phyloP scores from a whole-genome alignment of 2,888 invertebrate species.

The Epinotia bilunana region DNA sequence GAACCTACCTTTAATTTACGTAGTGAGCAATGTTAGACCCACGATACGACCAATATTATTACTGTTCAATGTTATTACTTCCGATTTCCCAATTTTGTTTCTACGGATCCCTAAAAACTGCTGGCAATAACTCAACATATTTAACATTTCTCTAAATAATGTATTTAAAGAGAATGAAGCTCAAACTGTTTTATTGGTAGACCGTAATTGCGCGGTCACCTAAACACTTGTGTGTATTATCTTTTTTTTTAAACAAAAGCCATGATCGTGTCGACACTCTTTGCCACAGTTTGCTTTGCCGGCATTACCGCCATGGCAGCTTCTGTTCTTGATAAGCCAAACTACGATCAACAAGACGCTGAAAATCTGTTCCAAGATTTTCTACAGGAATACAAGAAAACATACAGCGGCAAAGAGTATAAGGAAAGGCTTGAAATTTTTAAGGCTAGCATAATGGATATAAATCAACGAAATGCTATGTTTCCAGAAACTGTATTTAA shows the following conservation, averaged over 20 bases:
- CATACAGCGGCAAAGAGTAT: constrained; percentile 11
- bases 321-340: not conserved
- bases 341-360: constrained; percentile 7
- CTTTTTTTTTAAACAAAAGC: not conserved
- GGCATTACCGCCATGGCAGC: not conserved
- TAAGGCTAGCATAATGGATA: constrained; percentile 2
- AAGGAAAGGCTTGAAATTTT: constrained; percentile 17
- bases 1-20: too few relatives aligned
- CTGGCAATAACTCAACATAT: too few relatives aligned
- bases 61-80: too few relatives aligned
- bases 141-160: too few relatives aligned
- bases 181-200: too few relatives aligned
- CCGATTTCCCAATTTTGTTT: too few relatives aligned
- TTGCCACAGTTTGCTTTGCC: not conserved
- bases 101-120: too few relatives aligned
- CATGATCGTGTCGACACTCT: not conserved
- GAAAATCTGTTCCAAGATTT: constrained; percentile 14
- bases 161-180: too few relatives aligned
- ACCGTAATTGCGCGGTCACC: too few relatives aligned
- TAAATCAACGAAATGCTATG: constrained; percentile 9
- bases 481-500: not conserved
- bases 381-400: constrained; percentile 5
- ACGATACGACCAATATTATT: not conserved
- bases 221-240: not conserved
- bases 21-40: too few relatives aligned